Conservation (phyloP, 2,797 vertebrate genomes). For the Ceryle rudis region DNA sequence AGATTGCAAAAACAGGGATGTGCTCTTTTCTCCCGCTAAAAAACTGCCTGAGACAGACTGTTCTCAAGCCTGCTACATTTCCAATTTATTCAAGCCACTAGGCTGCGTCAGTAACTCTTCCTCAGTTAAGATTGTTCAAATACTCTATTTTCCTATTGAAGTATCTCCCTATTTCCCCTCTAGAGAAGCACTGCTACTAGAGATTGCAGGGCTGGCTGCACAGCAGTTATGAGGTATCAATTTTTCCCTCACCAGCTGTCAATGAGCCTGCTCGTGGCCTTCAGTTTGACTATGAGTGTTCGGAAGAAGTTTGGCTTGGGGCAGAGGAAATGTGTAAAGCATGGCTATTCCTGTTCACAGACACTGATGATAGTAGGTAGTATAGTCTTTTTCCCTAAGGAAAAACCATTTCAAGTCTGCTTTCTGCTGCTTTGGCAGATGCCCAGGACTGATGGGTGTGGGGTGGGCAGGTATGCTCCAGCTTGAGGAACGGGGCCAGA, state of each 20-base stretch:
- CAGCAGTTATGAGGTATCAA: not conserved
- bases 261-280: not conserved
- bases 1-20: not conserved
- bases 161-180: not conserved
- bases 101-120: constrained; percentile 36
- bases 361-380: not conserved
- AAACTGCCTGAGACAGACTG: constrained; percentile 5
- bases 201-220: not conserved
- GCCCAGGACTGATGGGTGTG: not conserved
- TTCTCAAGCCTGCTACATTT: constrained; percentile 26
- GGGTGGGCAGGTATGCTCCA: not conserved
- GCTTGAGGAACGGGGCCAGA: not conserved
- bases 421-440: not conserved
- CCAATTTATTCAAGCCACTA: constrained; percentile 24
- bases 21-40: not conserved
- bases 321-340: not conserved
- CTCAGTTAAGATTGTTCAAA: constrained; percentile 44
- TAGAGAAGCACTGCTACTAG: not conserved
- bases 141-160: not conserved
- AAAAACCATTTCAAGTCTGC: not conserved
- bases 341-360: not conserved
- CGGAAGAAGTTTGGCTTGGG: not conserved
- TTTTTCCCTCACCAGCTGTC: not conserved
- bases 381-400: not conserved
- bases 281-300: not conserved